These are phyloP conservation scores for Orthosia gracilis DNA, from an alignment of 2,888 invertebrate species.

Conservation along the genomic window DNA sequence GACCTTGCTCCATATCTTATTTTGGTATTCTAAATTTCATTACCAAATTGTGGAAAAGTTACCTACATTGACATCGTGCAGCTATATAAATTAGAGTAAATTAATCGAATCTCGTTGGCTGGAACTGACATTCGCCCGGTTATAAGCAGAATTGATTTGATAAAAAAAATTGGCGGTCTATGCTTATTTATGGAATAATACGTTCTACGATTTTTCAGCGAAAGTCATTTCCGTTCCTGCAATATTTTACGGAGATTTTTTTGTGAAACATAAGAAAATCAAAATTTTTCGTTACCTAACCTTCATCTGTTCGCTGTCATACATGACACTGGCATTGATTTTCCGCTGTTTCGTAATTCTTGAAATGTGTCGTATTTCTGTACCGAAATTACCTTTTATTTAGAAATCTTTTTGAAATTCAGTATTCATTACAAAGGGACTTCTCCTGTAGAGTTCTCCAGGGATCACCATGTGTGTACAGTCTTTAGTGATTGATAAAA, in stretches of 20 bases:
- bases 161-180: conserved; percentile 14
- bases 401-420: too few relatives aligned
- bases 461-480: not conserved
- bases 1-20: conserved; percentile 85
- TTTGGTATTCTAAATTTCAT: conserved; percentile 46
- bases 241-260: not conserved
- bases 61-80: conserved; percentile 2
- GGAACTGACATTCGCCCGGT: conserved; percentile 41
- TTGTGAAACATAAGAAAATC: conserved; percentile 48
- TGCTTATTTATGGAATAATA: conserved; percentile 20
- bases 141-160: conserved; percentile 57
- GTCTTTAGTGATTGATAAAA: not conserved
- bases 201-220: not conserved
- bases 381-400: not conserved
- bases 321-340: conserved; percentile 76
- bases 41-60: conserved; percentile 10
- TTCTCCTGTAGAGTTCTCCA: not conserved
- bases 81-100: not conserved
- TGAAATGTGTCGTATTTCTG: conserved; percentile 1
- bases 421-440: too few relatives aligned
- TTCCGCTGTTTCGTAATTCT: conserved; percentile 62
- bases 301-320: conserved; percentile 61
- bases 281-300: conserved; percentile 73
- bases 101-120: conserved; percentile 41
- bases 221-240: not conserved